Evolutionary conservation across 2,113 vertebrate species (phyloP), one percentile per base, ranked within the genome.

Genomic region (Cathartes aura): DNA sequence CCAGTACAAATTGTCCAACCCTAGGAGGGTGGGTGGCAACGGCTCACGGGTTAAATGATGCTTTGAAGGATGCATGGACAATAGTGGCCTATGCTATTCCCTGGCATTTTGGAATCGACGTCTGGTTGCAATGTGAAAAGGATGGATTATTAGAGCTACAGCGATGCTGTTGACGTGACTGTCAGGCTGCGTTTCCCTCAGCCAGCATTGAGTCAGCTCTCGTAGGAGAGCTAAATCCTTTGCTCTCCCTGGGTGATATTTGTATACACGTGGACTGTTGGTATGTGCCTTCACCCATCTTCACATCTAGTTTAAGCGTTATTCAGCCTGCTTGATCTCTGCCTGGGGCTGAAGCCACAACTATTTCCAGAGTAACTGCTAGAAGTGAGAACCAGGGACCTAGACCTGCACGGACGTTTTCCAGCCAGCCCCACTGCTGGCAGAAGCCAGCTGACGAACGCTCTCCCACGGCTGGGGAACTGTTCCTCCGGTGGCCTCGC

Each of bases 351-450:
- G 38, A 73, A 45, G 2, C 58, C 50, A 13, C 30, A 13, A 2
- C 21, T 4, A 1, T 27, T 60, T 19, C 52, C 60, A 47, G 40
- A 27, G 30, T 15, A 40, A 47, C 23, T 9, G 53, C 53, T 30
- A 7, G 36, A 32, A n/a, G 38, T 2, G 53, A 50, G 52, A 59
- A 40, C 15, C 8, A 17, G 89, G 24, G 16, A 52, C 38, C 23
- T 4, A 4, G 64, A 52, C 20, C 26, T 4, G 10, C 27, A 4
- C 1, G 63, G 21, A 18, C 2, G 0, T 11, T 13, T 55, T 24
- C 63, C 48, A 32, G 47, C 24, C 48, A 7, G 36, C 27, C 7
- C 9, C 22, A 2, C 36, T 21, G 0, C 29, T 1, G 43, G 52
- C 50, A 14, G 36, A 29, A 78, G 56, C 8, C 42, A 7, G 38